Evolutionary conservation across 2,888 invertebrate species (phyloP).

Genomic region (Amorpha juglandis): DNA sequence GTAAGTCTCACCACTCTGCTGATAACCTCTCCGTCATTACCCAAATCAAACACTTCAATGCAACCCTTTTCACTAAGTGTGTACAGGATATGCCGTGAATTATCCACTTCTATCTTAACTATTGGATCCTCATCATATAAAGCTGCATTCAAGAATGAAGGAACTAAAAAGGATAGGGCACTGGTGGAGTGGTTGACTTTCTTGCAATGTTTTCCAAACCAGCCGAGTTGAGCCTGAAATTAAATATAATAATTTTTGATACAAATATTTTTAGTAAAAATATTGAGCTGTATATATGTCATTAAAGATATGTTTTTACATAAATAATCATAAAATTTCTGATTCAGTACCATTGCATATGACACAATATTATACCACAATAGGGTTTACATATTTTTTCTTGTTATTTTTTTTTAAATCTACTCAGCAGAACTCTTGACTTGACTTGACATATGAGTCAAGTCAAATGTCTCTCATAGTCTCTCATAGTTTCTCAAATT

Average conservation of each 20-base stretch:
- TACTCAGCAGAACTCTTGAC: too few species aligned
- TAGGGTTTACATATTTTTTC: too few species aligned
- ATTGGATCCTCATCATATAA: slow-evolving; percentile 95
- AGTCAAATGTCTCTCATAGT: too few species aligned
- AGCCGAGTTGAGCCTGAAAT: slow-evolving; percentile 90
- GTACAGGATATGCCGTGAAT: slow-evolving; percentile 94
- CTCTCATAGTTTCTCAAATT: neutral
- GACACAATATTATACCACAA: too few species aligned
- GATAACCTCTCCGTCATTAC: slow-evolving; percentile 89
- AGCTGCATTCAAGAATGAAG: slow-evolving; percentile 94
- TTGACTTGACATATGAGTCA: too few species aligned
- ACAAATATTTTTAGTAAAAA: too few species aligned
- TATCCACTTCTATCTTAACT: slow-evolving; percentile 94
- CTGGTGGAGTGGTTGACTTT: slow-evolving; percentile 97
- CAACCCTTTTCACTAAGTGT: slow-evolving; percentile 95
- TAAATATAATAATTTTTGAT: neutral
- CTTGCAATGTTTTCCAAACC: slow-evolving; percentile 97
- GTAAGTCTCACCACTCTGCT: slow-evolving; percentile 89
- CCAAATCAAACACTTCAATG: slow-evolving; percentile 95
- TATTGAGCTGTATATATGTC: too few species aligned
- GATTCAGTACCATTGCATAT: too few species aligned
- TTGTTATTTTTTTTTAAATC: too few species aligned
- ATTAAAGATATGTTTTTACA: too few species aligned
- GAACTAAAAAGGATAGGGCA: slow-evolving; percentile 93
- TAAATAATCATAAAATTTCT: too few species aligned